Evolutionary conservation across 2,888 invertebrate species (phyloP).

Genomic region (Drosophila birchii): DNA sequence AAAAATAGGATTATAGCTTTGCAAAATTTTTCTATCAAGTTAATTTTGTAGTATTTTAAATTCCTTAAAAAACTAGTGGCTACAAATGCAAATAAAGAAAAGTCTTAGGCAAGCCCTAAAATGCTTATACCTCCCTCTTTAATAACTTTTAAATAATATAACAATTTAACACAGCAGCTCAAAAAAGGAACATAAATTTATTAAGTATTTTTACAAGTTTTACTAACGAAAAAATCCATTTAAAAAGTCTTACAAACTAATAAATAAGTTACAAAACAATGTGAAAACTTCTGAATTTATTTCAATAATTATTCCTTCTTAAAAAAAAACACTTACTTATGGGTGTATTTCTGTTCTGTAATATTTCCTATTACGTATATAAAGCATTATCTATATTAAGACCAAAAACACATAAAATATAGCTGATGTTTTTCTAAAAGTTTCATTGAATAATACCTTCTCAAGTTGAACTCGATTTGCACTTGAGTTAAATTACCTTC

Average conservation of each 20-base stretch:
- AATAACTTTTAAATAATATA: neutral
- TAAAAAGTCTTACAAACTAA: neutral
- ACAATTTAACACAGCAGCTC: no score
- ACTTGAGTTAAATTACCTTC: conserved; percentile 9
- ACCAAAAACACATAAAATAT: neutral
- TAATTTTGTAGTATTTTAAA: neutral
- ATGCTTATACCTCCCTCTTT: no score
- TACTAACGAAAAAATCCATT: no score
- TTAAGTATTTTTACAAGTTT: neutral
- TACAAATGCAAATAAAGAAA: neutral
- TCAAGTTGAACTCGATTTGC: conserved; percentile 1
- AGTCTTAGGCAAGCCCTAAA: neutral
- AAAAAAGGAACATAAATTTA: no score
- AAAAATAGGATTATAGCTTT: neutral
- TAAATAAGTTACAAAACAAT: no score
- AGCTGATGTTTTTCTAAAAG: neutral
- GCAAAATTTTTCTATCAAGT: neutral
- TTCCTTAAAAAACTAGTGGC: neutral
- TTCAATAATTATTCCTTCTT: neutral
- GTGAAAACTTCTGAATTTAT: neutral
- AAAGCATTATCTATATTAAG: neutral
- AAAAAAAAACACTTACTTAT: no score
- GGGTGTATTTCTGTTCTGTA: no score
- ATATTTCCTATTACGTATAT: no score
- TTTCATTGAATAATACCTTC: neutral